phyloP scores from a whole-genome alignment of 2,888 invertebrate genomes.

The Thelaira solivaga region DNA sequence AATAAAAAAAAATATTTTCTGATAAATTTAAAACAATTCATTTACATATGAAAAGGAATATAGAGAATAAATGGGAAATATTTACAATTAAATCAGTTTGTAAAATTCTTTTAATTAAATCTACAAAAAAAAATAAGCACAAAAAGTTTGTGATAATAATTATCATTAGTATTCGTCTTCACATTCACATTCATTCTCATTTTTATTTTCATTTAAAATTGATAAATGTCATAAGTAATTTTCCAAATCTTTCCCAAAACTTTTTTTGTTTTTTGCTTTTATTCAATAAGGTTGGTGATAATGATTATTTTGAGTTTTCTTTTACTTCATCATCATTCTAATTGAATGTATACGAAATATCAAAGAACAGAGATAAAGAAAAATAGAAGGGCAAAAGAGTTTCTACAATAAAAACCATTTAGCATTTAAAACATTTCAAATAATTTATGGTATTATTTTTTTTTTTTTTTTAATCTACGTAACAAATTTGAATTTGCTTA shows the following conservation, averaged over 20 bases:
- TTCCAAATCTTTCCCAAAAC: background rate
- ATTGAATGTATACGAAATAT: background rate
- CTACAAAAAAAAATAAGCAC: background rate
- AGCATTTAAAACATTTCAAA: no score
- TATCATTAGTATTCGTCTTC: conserved; percentile 47
- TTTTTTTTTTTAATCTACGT: no score
- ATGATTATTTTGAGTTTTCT: background rate
- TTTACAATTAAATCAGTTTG: background rate
- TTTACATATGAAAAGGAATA: background rate
- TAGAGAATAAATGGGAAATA: background rate
- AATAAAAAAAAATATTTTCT: no score
- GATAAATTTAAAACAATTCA: no score
- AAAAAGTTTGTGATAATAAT: conserved; percentile 33
- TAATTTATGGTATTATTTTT: no score
- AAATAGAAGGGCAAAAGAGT: no score
- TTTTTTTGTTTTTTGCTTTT: background rate
- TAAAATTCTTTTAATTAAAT: background rate
- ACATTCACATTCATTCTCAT: no score
- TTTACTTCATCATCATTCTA: background rate
- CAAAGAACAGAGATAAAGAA: background rate
- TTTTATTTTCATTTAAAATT: conserved; percentile 56
- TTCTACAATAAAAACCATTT: no score
- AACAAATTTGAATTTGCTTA: no score
- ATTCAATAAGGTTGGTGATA: conserved; percentile 4
- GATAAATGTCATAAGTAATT: conserved; percentile 46